Conservation (phyloP, 2,888 invertebrate genomes). For the Nephrotoma guestfalica region DNA sequence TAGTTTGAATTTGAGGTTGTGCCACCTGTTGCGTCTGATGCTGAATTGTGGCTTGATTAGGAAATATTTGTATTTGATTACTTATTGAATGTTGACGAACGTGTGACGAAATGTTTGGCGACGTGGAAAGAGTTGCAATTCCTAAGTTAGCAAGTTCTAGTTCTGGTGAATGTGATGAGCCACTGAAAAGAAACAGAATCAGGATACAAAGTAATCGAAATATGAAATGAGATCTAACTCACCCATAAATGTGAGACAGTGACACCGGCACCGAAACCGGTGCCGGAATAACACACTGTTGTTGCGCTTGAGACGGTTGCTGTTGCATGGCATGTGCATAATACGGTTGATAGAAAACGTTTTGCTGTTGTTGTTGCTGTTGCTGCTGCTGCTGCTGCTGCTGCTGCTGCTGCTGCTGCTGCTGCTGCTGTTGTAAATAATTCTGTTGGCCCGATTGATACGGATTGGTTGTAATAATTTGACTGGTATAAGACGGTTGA, state of each 20-base stretch:
- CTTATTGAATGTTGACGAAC: neutral
- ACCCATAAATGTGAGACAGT: slow-evolving; percentile 19
- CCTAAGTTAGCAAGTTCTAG: slow-evolving; percentile 17
- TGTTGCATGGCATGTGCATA: neutral
- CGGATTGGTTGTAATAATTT: neutral
- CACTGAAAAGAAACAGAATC: slow-evolving; percentile 12
- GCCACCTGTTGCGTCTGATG: neutral
- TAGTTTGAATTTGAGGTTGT: slow-evolving; percentile 5
- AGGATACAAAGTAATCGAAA: neutral
- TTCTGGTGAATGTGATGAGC: slow-evolving; percentile 16
- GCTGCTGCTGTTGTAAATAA: slow-evolving; percentile 6
- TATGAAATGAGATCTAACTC: slow-evolving; percentile 6
- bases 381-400: too few relatives aligned
- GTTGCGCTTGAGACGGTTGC: neutral
- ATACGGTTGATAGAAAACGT: slow-evolving; percentile 11
- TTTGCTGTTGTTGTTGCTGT: slow-evolving; percentile 11
- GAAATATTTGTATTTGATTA: neutral
- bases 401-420: slow-evolving; percentile 2
- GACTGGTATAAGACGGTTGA: neutral
- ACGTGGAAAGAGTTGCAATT: neutral
- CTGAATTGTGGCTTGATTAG: neutral
- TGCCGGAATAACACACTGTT: slow-evolving; percentile 13
- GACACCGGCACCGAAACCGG: slow-evolving; percentile 12
- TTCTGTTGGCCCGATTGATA: slow-evolving; percentile 6
- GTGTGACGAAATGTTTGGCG: neutral